Evolutionary conservation across 1,140 invertebrate species (phyloP).

Genomic region (Magallana gigas): DNA sequence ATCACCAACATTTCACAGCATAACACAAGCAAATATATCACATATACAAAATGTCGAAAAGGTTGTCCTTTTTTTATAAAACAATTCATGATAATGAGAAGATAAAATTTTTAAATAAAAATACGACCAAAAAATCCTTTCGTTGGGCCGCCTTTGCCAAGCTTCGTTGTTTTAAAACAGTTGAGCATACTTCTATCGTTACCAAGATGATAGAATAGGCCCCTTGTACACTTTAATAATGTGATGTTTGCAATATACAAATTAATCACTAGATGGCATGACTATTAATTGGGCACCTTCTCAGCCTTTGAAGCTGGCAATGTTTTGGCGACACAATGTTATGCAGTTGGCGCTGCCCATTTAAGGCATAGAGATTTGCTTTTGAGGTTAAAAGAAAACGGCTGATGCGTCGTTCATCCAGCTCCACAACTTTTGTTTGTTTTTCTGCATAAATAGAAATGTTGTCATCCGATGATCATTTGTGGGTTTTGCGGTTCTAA

Average conservation of each 20-base stretch:
- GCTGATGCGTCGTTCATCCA: slow-evolving; percentile 8
- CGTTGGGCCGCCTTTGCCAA: background rate
- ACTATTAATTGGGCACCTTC: slow-evolving; percentile 26
- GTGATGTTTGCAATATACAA: slow-evolving; percentile 36
- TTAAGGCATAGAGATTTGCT: background rate
- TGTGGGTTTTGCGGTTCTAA: background rate
- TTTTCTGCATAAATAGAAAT: slow-evolving; percentile 29
- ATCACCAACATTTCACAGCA: too few species aligned
- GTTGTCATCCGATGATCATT: slow-evolving; percentile 30
- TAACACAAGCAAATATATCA: too few species aligned
- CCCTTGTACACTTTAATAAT: slow-evolving; percentile 29
- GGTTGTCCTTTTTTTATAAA: too few species aligned
- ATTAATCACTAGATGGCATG: slow-evolving; percentile 16
- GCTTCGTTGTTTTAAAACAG: background rate
- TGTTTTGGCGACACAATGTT: slow-evolving; percentile 29
- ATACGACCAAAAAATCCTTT: too few species aligned
- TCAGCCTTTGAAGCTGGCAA: slow-evolving; percentile 19
- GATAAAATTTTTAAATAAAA: too few species aligned
- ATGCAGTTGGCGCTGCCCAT: slow-evolving; percentile 14
- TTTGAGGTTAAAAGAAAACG: slow-evolving; percentile 7
- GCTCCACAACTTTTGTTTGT: slow-evolving; percentile 1
- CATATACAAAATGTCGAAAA: too few species aligned
- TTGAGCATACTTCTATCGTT: background rate
- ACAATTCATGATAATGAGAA: too few species aligned
- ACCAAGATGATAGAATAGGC: slow-evolving; percentile 4